phyloP scores from a whole-genome alignment of 2,888 invertebrate species.

The Leptinotarsa peninsularis region DNA sequence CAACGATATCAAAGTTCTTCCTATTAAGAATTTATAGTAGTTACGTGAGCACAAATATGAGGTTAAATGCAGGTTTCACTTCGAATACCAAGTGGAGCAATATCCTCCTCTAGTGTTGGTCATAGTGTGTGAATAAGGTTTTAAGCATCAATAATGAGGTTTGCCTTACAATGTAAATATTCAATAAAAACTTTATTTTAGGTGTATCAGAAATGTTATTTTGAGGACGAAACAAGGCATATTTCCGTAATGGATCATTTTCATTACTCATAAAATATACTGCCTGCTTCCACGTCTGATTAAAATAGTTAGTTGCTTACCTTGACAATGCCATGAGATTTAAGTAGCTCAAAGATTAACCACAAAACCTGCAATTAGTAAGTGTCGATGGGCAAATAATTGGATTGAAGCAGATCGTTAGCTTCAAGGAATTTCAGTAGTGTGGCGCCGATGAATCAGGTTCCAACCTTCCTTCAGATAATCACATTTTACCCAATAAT shows the following conservation, averaged over 20 bases:
- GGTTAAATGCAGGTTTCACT: no score
- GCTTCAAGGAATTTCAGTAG: conserved; percentile 1
- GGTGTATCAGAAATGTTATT: background rate
- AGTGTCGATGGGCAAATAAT: conserved; percentile 10
- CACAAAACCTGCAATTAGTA: background rate
- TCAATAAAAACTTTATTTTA: background rate
- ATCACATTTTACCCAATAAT: no score
- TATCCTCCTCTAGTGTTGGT: no score
- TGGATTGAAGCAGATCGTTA: background rate
- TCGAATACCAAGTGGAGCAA: no score
- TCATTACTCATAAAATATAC: background rate
- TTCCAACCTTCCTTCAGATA: no score
- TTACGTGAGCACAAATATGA: no score
- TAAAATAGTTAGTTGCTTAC: conserved; percentile 26
- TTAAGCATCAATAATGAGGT: no score
- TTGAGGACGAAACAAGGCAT: background rate
- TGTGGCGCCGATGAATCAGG: no score
- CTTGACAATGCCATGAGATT: conserved; percentile 27
- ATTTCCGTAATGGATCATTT: conserved; percentile 1
- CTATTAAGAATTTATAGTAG: no score
- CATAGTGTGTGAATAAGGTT: no score
- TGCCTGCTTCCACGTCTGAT: background rate
- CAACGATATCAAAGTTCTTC: no score
- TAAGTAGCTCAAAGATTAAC: conserved; percentile 3
- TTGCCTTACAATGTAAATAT: no score